phyloP scores from a whole-genome alignment of 2,888 invertebrate genomes.

The Mimas tiliae region DNA sequence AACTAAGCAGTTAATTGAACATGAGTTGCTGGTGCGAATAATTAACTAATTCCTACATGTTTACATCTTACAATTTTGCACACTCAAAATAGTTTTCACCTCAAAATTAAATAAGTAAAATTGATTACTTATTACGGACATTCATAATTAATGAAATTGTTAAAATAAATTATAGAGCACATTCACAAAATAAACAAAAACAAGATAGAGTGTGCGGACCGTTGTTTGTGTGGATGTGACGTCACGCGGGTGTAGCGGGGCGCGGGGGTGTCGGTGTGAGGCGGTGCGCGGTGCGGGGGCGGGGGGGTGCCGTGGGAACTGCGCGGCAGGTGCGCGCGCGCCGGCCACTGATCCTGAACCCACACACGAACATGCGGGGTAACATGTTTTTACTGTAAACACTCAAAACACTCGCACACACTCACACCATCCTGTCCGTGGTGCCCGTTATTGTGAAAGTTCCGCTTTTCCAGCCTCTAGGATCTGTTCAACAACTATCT shows the following conservation, averaged over 20 bases:
- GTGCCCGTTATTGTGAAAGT: conserved; percentile 72
- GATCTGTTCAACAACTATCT: conserved; percentile 24
- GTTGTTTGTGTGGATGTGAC: conserved; percentile 76
- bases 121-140: conserved; percentile 31
- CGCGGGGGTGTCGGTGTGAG: conserved; percentile 56
- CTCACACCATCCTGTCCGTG: conserved; percentile 45
- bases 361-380: conserved; percentile 57
- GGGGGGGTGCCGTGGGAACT: conserved; percentile 78
- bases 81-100: background rate
- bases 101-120: background rate
- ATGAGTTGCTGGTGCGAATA: no score
- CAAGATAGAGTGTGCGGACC: conserved; percentile 60
- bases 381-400: conserved; percentile 47
- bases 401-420: conserved; percentile 47
- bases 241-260: conserved; percentile 55
- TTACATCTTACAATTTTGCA: no score
- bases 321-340: conserved; percentile 82
- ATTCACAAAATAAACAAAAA: conserved; percentile 58
- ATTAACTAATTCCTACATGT: no score
- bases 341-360: conserved; percentile 83
- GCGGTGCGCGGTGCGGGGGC: conserved; percentile 41
- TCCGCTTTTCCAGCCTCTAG: conserved; percentile 66
- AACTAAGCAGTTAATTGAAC: no score
- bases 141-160: conserved; percentile 50
- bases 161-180: conserved; percentile 49